These are phyloP conservation scores for Drosophila yooni DNA, from an alignment of 2,888 invertebrate genomes.

Conservation along the genomic window DNA sequence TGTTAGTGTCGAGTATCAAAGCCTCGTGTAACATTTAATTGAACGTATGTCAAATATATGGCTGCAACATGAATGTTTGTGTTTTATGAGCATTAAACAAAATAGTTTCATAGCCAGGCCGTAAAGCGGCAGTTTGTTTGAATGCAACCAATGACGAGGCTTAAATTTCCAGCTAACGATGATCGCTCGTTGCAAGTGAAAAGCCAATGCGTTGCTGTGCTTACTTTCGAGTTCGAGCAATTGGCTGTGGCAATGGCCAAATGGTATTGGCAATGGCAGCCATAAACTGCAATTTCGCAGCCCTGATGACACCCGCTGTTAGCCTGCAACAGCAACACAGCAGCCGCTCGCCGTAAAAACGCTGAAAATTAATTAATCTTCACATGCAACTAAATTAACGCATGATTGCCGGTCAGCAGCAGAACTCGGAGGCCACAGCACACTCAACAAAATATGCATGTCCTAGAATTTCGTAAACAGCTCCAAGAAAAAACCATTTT, in stretches of 20 bases:
- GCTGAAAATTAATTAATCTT: constrained; percentile 80
- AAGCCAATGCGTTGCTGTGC: constrained; percentile 23
- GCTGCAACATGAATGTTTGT: constrained; percentile 27
- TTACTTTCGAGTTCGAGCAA: constrained; percentile 43
- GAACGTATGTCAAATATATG: constrained; percentile 18
- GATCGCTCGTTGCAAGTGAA: constrained; percentile 11
- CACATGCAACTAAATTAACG: constrained; percentile 82
- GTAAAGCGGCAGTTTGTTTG: constrained; percentile 54
- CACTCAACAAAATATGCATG: neutral
- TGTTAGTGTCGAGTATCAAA: neutral
- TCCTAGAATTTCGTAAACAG: neutral
- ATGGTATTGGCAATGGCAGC: constrained; percentile 51
- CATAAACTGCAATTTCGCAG: constrained; percentile 66
- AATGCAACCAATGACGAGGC: constrained; percentile 41
- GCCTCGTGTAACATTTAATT: constrained; percentile 24
- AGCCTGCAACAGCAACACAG: constrained; percentile 21
- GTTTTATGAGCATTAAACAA: constrained; percentile 57
- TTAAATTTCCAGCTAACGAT: constrained; percentile 32
- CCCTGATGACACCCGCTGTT: constrained; percentile 77
- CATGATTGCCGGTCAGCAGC: constrained; percentile 70
- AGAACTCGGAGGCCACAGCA: constrained; percentile 4
- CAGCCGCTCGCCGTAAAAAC: constrained; percentile 63
- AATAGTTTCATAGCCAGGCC: constrained; percentile 50
- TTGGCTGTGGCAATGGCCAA: constrained; percentile 33
- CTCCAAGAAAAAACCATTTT: neutral